These are phyloP conservation scores for Coreius guichenoti DNA, from an alignment of 2,797 vertebrate genomes.

Conservation along the genomic window DNA sequence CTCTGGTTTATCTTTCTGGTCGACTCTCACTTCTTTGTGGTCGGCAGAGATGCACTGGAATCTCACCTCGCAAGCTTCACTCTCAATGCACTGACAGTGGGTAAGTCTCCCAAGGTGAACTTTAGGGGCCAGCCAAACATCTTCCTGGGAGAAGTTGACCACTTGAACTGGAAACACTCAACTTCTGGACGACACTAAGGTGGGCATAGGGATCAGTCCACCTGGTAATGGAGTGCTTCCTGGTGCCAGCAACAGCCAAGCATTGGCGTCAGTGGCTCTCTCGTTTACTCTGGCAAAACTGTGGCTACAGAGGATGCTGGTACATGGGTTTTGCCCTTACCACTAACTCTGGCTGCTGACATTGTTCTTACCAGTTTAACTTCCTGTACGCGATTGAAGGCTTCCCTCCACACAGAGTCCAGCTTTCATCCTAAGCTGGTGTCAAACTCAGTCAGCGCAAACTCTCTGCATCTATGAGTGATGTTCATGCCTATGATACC, in stretches of 20 bases:
- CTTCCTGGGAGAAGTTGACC: neutral
- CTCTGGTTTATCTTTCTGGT: neutral
- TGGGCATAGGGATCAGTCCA: neutral
- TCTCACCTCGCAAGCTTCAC: neutral
- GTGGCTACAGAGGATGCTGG: neutral
- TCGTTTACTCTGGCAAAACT: neutral
- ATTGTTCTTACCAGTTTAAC: neutral
- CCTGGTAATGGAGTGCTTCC: neutral
- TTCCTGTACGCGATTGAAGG: neutral
- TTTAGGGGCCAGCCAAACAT: neutral
- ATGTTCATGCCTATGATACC: constrained; percentile 2
- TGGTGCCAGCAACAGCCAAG: neutral
- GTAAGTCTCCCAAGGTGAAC: neutral
- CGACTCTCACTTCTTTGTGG: neutral
- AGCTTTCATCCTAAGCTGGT: neutral
- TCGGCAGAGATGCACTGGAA: neutral
- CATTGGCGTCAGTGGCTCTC: neutral
- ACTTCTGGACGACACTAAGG: neutral
- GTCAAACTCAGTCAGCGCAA: neutral
- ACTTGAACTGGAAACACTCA: neutral
- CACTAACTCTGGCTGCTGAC: neutral
- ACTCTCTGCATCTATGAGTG: neutral
- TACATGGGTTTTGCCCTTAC: neutral
- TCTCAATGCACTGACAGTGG: neutral
- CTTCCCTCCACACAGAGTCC: neutral